Evolutionary conservation across 2,797 vertebrate species (phyloP).

Genomic region (Falco concolor): DNA sequence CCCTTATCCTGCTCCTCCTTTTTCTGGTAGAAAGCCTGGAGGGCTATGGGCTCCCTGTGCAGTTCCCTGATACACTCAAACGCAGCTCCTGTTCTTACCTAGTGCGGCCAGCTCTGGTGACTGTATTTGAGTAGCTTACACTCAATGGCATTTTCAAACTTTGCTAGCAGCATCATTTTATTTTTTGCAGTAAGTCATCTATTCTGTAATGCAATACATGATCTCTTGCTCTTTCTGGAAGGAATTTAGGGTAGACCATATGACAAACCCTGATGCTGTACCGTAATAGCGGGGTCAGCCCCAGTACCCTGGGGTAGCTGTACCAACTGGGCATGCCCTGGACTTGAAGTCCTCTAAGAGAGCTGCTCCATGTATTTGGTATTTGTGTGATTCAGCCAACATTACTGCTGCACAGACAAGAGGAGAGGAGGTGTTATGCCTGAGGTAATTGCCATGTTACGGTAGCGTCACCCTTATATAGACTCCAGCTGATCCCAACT

Average conservation of each 20-base stretch:
- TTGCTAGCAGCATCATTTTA: not conserved
- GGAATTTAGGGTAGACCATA: not conserved
- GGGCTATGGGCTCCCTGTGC: not conserved
- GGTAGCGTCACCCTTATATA: not conserved
- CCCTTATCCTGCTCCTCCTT: not conserved
- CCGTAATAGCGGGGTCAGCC: rapidly evolving
- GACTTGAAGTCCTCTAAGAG: not conserved
- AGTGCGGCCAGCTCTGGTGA: not conserved
- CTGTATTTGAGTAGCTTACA: not conserved
- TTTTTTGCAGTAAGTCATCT: not conserved
- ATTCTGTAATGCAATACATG: not conserved
- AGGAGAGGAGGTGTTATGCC: not conserved
- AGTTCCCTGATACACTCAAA: no score
- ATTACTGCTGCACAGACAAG: not conserved
- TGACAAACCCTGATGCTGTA: not conserved
- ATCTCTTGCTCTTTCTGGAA: not conserved
- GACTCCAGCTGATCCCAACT: not conserved
- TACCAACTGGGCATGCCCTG: not conserved
- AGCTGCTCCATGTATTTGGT: not conserved
- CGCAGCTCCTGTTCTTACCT: not conserved
- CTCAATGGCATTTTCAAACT: not conserved
- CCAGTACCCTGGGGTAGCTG: not conserved
- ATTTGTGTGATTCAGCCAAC: not conserved
- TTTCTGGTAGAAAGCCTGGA: not conserved
- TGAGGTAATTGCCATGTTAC: not conserved